Evolutionary conservation across 2,797 vertebrate species (phyloP), one percentile per base, ranked within the genome.

Genomic region (Nannoperca obscura): DNA sequence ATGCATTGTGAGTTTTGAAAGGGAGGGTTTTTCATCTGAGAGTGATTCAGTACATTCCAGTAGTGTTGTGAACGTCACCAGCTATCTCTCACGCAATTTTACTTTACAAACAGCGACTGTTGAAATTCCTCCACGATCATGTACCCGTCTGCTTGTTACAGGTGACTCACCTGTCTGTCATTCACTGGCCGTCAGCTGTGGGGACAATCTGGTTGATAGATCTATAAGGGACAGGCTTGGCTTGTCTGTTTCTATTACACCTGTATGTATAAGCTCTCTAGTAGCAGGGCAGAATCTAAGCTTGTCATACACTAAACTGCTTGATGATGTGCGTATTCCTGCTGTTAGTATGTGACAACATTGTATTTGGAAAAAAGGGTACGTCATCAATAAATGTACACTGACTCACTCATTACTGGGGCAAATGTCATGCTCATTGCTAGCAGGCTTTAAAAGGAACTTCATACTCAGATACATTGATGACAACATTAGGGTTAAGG

Each of bases 91-190:
- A 42, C 9, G 3, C 7, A 4, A 19, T 66, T 76, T 22, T 32
- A 52, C 34, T 32, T 47, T 8, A 47, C 46, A 47, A 47, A 47
- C 17, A 19, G 2, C 20, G 46, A 47, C 20, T 20, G 74, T 60
- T 71, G 38, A 71, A 69, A 67, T 70, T 80, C 46, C 53, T 71
- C 59, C 57, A 42, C 40, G n/a, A 74, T 71, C 61, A 68, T 7
- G 54, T 20, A 50, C 30, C 34, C 6, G 30, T 82, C n/a, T 58
- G 42, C 24, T 52, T 53, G 47, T 60, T 64, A 58, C 62, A 74
- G 71, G 80, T 87, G 82, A 90, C 65, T 84, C 82, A 84, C 78
- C 54, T 74, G 55, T 74, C 63, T 71, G 67, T 81, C 68, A 69
- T 73, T 80, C 47, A 47, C 53, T 71, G 55, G 32, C 54, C 74